Conservation (phyloP, 1,140 invertebrate species). For the Lucilia cuprina region DNA sequence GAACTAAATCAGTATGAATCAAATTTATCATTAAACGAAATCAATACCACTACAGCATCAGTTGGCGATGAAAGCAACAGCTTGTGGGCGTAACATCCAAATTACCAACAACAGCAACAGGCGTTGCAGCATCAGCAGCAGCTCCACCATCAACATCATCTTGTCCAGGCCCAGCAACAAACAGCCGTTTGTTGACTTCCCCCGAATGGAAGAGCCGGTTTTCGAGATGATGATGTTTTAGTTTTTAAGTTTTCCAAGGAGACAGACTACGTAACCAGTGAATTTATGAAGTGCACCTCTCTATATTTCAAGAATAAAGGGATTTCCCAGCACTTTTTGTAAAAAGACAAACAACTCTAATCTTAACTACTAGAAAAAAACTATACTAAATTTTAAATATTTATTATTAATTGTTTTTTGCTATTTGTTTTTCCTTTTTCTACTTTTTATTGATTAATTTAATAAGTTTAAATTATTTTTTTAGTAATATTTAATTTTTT, state of each 20-base stretch:
- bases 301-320: slow-evolving; percentile 27
- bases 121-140: slow-evolving; percentile 23
- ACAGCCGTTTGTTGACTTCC: slow-evolving; percentile 31
- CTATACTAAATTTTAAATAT: background rate
- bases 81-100: slow-evolving; percentile 42
- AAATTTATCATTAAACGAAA: slow-evolving; percentile 49
- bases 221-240: slow-evolving; percentile 2
- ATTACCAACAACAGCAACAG: slow-evolving; percentile 6
- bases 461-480: background rate
- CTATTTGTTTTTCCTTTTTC: too few species aligned
- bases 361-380: slow-evolving; percentile 2
- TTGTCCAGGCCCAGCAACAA: slow-evolving; percentile 23
- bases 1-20: slow-evolving; percentile 60
- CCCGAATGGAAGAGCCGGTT: background rate
- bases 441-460: background rate
- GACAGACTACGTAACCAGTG: slow-evolving; percentile 54
- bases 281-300: slow-evolving; percentile 47
- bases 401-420: background rate
- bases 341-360: slow-evolving; percentile 5
- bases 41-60: slow-evolving; percentile 44
- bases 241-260: slow-evolving; percentile 34
- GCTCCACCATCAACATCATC: background rate
- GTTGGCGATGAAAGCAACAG: slow-evolving; percentile 40
- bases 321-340: slow-evolving; percentile 31
- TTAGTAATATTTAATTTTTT: background rate